These are phyloP conservation scores for Protobothrops mucrosquamatus DNA, from an alignment of 2,113 vertebrate genomes.

Conservation along the genomic window DNA sequence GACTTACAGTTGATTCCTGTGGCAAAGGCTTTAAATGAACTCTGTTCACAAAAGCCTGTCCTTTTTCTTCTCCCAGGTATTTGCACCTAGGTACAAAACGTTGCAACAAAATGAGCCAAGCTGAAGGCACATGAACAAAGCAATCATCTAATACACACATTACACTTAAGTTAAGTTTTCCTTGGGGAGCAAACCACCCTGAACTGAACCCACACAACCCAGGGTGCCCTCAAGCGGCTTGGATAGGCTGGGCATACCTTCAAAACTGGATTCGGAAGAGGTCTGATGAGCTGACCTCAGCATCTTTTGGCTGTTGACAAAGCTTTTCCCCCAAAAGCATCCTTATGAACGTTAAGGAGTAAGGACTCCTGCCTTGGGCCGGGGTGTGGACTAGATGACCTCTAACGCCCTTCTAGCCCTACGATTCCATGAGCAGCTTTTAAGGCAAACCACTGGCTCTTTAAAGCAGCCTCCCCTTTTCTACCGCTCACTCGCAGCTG, in stretches of 20 bases:
- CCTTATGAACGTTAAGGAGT: not conserved
- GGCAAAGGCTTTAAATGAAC: constrained; percentile 79
- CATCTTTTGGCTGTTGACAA: not conserved
- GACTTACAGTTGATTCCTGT: constrained; percentile 74
- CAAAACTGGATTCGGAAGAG: not conserved
- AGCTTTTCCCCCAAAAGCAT: not conserved
- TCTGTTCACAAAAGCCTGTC: constrained; percentile 84
- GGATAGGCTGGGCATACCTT: not conserved
- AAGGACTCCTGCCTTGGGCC: not conserved
- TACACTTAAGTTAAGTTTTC: not conserved
- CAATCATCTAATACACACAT: not conserved
- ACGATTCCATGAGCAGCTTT: not conserved
- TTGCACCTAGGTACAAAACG: constrained; percentile 78
- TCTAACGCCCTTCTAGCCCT: not conserved
- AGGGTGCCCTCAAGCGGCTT: not conserved
- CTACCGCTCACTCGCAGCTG: not conserved
- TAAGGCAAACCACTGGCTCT: not conserved
- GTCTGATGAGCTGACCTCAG: not conserved
- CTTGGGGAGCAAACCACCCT: not conserved
- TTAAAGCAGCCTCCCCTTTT: not conserved
- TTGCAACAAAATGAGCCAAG: constrained; percentile 39
- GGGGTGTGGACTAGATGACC: not conserved
- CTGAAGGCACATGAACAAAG: not conserved
- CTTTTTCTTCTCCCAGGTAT: constrained; percentile 86
- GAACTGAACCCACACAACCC: not conserved